These are phyloP conservation scores for Poecile montanus DNA, from an alignment of 2,797 vertebrate species.

Conservation along the genomic window DNA sequence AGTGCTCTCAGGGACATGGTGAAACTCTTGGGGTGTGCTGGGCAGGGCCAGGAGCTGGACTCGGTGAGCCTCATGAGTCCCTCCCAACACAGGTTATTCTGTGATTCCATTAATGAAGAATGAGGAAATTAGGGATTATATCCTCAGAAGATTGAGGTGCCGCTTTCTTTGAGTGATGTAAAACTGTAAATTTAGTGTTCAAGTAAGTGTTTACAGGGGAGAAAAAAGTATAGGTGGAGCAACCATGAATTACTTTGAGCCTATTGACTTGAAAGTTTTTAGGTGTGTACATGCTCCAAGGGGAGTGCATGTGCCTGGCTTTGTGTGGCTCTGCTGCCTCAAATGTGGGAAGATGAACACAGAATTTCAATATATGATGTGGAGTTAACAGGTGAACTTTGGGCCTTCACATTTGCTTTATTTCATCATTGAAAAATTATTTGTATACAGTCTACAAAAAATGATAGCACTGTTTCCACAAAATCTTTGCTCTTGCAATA, in stretches of 20 bases:
- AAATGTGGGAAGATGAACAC: fast-evolving
- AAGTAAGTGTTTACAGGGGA: not conserved
- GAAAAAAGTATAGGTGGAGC: not conserved
- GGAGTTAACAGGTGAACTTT: not conserved
- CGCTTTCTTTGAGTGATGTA: not conserved
- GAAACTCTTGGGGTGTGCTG: not conserved
- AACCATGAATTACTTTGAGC: not conserved
- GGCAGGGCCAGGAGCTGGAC: too few relatives aligned
- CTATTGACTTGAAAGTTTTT: not conserved
- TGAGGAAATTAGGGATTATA: not conserved
- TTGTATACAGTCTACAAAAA: not conserved
- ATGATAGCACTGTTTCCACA: not conserved
- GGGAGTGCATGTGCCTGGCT: not conserved
- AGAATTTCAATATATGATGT: not conserved
- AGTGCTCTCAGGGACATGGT: fast-evolving
- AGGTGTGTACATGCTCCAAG: not conserved
- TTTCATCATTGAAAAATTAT: not conserved
- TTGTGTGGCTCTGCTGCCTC: not conserved
- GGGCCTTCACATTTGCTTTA: not conserved
- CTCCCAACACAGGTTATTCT: not conserved
- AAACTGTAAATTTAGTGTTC: not conserved
- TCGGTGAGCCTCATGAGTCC: fast-evolving
- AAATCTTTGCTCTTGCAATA: not conserved
- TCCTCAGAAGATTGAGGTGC: not conserved
- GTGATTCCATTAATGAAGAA: not conserved